Base-by-base conservation (phyloP, 1,140 invertebrate genomes). In the Zaprionus davidi region DNA sequence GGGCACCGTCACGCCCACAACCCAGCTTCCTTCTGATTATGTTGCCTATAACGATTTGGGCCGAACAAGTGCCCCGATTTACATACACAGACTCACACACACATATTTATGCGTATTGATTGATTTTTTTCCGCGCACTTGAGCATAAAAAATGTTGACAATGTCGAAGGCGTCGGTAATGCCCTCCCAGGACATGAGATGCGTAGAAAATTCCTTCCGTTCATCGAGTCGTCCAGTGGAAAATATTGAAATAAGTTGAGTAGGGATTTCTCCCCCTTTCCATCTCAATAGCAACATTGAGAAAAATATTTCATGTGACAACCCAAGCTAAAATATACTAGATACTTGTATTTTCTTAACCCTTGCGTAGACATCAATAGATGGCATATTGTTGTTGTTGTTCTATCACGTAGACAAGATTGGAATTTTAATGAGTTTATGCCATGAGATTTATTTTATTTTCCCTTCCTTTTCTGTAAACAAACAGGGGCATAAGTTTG, bases 351-450 rank as follows among this genome's bases (percentile, higher is more conserved):
- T 46, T 17, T 46, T 46, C 41, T 46, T 46, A 46, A 46, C 41
- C 41, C 41, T 46, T 46, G 41, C 41, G 41, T 46, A 46, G n/a
- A 46, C n/a, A 17, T 46, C 41, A 7, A 46, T 46, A 17, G 41
- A 6, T 46, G 41, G 41, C 41, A 46, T 46, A 46, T 46, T 46
- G n/a, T 46, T 46, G 41, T 44, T 44, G 78, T 73, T 69, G 69
- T 69, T 62, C 51, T 46, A 11, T 51, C 22, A 51, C 59, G 58
- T 53, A 67, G 68, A 76, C 83, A 83, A 80, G 80, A 80, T 75
- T 82, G 80, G 80, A 87, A 87, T 87, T 87, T 83, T 86, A 87
- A 86, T 86, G 83, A 83, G 83, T 75, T 71, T 56, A 67, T 64
- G 46, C 53, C 58, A 15, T 46, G 67, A 70, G 79, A 82, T 78